A percentile compares a stretch with the other conserved stretches of the same genome.
Evolutionary conservation across 2,888 invertebrate species (phyloP).

Genomic region (Phymatocera aterrima): DNA sequence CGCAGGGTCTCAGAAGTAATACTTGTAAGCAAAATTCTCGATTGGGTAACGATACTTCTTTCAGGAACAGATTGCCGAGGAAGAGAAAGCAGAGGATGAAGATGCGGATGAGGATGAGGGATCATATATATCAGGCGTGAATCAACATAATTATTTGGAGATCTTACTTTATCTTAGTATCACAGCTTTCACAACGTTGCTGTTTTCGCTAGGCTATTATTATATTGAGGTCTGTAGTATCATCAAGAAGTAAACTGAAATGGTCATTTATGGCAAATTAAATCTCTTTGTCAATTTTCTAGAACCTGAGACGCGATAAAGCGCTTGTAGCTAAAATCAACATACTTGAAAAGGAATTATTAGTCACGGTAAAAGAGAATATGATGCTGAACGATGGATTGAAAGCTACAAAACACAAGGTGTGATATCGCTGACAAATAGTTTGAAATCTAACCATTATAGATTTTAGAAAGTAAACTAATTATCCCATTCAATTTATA

Average conservation of each 20-base stretch:
- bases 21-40: background rate
- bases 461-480: slow-evolving; percentile 12
- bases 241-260: background rate
- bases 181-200: slow-evolving; percentile 83
- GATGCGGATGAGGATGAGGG: background rate
- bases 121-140: background rate
- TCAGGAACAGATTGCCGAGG: background rate
- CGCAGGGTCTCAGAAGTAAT: too few species aligned
- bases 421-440: slow-evolving; percentile 52
- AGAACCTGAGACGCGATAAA: slow-evolving; percentile 83
- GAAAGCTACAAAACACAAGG: slow-evolving; percentile 69
- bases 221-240: slow-evolving; percentile 79
- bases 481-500: slow-evolving; percentile 50
- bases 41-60: background rate
- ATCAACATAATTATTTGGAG: slow-evolving; percentile 64
- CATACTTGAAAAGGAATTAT: slow-evolving; percentile 79
- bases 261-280: background rate
- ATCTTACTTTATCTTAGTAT: slow-evolving; percentile 79
- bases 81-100: background rate
- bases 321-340: slow-evolving; percentile 83
- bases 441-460: background rate
- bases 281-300: slow-evolving; percentile 44
- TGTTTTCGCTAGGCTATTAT: slow-evolving; percentile 87
- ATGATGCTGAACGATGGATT: slow-evolving; percentile 77
- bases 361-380: slow-evolving; percentile 78